Evolutionary conservation across 2,797 vertebrate genomes (phyloP).

Genomic region (Chelon auratus): DNA sequence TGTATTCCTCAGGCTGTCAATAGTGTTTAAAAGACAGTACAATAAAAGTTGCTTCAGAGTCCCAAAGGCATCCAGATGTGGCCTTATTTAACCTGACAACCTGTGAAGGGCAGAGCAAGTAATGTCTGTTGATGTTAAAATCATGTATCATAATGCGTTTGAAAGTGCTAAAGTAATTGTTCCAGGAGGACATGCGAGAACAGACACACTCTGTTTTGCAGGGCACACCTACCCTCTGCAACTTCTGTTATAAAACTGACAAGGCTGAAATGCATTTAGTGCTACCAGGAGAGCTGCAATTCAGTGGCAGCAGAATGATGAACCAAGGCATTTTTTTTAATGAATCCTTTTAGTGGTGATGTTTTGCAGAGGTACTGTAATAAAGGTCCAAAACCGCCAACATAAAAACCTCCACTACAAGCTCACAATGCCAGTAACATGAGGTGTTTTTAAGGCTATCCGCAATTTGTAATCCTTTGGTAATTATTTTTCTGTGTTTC

Average conservation of each 20-base stretch:
- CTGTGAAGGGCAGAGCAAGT: constrained; percentile 22
- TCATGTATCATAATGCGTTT: constrained; percentile 22
- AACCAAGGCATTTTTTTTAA: constrained; percentile 4
- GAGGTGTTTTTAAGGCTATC: not conserved
- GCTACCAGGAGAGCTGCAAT: not conserved
- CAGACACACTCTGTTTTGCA: not conserved
- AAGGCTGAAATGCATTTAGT: constrained; percentile 6
- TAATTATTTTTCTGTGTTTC: constrained; percentile 28
- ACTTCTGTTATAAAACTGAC: constrained; percentile 7
- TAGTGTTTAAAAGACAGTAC: constrained; percentile 34
- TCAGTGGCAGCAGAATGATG: constrained; percentile 3
- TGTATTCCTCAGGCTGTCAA: constrained; percentile 39
- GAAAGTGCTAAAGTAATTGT: constrained; percentile 3
- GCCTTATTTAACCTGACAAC: constrained; percentile 37
- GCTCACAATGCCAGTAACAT: constrained; percentile 2
- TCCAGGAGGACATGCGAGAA: not conserved
- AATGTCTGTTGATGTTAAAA: constrained; percentile 36
- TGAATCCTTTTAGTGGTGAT: constrained; percentile 6
- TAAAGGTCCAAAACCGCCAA: not conserved
- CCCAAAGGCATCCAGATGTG: constrained; percentile 22
- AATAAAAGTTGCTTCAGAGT: constrained; percentile 21
- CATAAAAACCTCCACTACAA: not conserved
- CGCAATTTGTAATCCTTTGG: constrained; percentile 2
- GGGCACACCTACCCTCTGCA: not conserved
- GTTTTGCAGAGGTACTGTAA: not conserved